Percentiles rank a stretch among this genome's conserved stretches.
phyloP scores from a whole-genome alignment of 2,888 invertebrate genomes.

The Venusia cambrica region DNA sequence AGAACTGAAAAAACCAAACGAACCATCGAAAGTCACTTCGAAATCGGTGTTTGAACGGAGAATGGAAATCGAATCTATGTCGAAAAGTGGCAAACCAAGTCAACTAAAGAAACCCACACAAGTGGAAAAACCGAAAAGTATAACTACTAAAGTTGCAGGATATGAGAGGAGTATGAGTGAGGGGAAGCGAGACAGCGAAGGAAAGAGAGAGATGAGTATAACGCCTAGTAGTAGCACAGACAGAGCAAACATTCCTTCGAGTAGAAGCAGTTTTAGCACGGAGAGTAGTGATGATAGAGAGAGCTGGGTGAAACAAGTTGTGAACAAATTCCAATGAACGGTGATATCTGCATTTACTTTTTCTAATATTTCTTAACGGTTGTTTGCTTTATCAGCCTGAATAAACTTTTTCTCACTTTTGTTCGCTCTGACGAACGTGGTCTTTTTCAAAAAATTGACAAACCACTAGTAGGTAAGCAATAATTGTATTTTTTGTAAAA shows the following conservation, averaged over 20 bases:
- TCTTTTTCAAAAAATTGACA: too few species aligned
- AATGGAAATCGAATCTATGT: constrained; percentile 70
- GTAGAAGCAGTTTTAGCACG: constrained; percentile 43
- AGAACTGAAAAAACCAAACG: constrained; percentile 49
- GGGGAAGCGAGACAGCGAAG: constrained; percentile 30
- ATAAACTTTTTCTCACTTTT: too few species aligned
- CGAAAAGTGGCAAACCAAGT: constrained; percentile 51
- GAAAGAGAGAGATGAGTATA: constrained; percentile 22
- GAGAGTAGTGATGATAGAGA: constrained; percentile 67
- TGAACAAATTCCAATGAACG: constrained; percentile 85
- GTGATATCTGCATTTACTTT: constrained; percentile 61
- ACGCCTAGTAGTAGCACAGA: constrained; percentile 41
- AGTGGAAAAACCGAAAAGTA: constrained; percentile 56
- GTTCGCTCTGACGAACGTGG: too few species aligned
- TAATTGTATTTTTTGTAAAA: too few species aligned
- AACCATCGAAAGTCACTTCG: constrained; percentile 56
- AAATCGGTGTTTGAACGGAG: constrained; percentile 72
- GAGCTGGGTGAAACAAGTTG: constrained; percentile 87
- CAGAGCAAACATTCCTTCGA: constrained; percentile 42
- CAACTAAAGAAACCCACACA: constrained; percentile 53
- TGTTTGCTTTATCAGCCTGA: too few species aligned
- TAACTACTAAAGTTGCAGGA: constrained; percentile 64
- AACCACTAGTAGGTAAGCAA: too few species aligned
- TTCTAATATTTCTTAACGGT: not conserved
- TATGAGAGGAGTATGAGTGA: constrained; percentile 58